phyloP scores from a whole-genome alignment of 2,888 invertebrate species.

The Oegoconia quadripuncta region DNA sequence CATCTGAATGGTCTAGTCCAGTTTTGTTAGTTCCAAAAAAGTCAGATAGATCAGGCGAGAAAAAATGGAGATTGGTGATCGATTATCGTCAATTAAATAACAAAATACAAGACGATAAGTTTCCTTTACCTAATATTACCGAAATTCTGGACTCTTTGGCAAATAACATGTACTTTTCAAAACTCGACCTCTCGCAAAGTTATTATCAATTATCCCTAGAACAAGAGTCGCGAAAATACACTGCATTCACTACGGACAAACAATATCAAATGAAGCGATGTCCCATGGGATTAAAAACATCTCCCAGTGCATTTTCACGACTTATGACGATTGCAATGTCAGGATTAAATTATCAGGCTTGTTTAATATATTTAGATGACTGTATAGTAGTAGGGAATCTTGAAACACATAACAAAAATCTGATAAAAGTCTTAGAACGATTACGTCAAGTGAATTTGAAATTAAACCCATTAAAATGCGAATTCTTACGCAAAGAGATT shows the following conservation, averaged over 20 bases:
- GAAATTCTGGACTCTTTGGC: not conserved
- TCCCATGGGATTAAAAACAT: constrained; percentile 15
- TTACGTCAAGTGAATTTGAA: not conserved
- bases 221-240: not conserved
- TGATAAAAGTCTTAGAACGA: not conserved
- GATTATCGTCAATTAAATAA: no score
- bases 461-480: constrained; percentile 1
- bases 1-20: constrained; percentile 5
- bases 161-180: not conserved
- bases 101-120: no score
- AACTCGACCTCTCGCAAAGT: not conserved
- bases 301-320: constrained; percentile 9
- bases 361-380: constrained; percentile 7
- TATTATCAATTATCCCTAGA: not conserved
- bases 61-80: no score
- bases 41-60: no score
- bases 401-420: constrained; percentile 1
- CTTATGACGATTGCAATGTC: constrained; percentile 8
- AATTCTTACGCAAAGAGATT: not conserved
- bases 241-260: not conserved
- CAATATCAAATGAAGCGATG: constrained; percentile 13
- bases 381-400: not conserved
- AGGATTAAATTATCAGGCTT: constrained; percentile 13
- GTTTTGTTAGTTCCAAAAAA: constrained; percentile 9
- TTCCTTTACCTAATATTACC: no score